These are phyloP conservation scores for Eufriesea mexicana DNA, from an alignment of 1,140 invertebrate genomes.

Conservation along the genomic window DNA sequence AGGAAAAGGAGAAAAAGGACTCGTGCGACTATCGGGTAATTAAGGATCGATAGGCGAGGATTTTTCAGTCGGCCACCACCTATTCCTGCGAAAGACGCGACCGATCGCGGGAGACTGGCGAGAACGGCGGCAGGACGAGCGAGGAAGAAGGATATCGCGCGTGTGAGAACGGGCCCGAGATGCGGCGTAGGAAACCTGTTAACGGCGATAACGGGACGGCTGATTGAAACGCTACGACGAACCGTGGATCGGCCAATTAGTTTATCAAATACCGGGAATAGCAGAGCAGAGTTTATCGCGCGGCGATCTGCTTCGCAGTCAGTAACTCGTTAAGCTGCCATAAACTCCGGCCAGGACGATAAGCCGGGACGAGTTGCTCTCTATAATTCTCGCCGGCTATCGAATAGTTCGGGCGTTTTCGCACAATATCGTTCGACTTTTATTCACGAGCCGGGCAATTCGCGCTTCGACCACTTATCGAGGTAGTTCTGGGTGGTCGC, in stretches of 20 bases:
- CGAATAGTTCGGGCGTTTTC: not conserved
- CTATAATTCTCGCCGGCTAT: conserved; percentile 50
- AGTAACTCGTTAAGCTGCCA: conserved; percentile 59
- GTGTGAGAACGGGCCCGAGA: conserved; percentile 28
- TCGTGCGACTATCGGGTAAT: not conserved
- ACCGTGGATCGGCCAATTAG: conserved; percentile 55
- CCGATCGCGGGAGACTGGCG: not conserved
- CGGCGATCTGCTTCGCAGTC: conserved; percentile 45
- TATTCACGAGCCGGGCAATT: not conserved
- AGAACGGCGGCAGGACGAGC: not conserved
- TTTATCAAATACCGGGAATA: conserved; percentile 65
- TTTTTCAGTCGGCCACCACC: not conserved
- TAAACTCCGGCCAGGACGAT: conserved; percentile 49
- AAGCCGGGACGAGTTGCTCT: conserved; percentile 39
- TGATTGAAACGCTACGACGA: conserved; percentile 59
- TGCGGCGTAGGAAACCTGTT: conserved; percentile 36
- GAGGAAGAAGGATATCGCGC: not conserved
- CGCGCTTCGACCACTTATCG: not conserved
- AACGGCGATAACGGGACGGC: conserved; percentile 62
- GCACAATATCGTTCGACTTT: not conserved
- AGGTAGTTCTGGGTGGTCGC: not conserved
- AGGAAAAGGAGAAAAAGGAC: too few relatives aligned
- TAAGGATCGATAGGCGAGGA: not conserved
- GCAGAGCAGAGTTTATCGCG: conserved; percentile 55
- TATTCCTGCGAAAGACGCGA: not conserved